phyloP scores from a whole-genome alignment of 2,113 vertebrate genomes.

The Hemiprocne comata region DNA sequence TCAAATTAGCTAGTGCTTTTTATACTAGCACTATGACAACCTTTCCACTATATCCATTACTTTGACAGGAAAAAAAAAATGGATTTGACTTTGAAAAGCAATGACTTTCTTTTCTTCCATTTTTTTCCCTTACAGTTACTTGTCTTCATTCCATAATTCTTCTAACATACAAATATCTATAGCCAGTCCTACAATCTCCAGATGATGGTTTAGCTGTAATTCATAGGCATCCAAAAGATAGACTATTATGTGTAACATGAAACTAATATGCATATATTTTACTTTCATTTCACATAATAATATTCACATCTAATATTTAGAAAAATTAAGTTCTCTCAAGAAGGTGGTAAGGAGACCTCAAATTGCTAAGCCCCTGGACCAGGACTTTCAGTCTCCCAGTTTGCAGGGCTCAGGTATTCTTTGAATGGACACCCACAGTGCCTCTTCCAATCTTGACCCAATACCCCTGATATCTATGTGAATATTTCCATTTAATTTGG shows the following conservation, averaged over 20 bases:
- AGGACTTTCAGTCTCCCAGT: background rate
- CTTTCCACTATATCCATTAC: background rate
- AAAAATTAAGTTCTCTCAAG: background rate
- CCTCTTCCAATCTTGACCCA: background rate
- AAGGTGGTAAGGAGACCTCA: background rate
- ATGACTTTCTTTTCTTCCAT: background rate
- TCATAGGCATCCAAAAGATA: background rate
- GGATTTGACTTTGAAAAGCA: background rate
- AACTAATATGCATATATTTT: background rate
- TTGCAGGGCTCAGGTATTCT: background rate
- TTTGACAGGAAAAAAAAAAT: background rate
- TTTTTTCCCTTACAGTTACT: background rate
- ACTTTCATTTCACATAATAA: background rate
- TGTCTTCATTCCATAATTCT: background rate
- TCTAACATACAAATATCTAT: background rate
- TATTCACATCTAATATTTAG: background rate
- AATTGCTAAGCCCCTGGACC: background rate
- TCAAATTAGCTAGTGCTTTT: constrained; percentile 38
- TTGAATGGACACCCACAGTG: background rate
- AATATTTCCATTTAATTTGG: background rate
- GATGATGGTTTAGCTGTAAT: background rate
- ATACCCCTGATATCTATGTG: background rate
- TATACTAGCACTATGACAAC: background rate
- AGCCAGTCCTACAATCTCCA: background rate
- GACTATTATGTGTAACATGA: background rate